These are phyloP conservation scores for Saccostrea cuccullata DNA, from an alignment of 1,140 invertebrate genomes.

Conservation along the genomic window DNA sequence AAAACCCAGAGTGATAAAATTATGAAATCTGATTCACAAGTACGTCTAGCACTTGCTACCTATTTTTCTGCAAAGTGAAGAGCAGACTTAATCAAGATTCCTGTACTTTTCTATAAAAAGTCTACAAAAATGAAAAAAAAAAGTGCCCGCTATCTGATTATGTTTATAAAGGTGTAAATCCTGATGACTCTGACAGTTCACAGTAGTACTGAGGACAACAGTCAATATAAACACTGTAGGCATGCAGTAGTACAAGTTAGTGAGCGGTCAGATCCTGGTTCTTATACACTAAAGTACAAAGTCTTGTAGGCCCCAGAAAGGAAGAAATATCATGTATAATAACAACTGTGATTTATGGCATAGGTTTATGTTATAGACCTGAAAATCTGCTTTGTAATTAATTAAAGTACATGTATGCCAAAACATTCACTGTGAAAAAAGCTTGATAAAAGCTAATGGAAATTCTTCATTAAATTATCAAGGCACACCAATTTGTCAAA, in stretches of 20 bases:
- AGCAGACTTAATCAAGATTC: too few relatives aligned
- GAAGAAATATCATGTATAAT: neutral
- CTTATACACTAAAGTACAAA: neutral
- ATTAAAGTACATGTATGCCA: conserved; percentile 6
- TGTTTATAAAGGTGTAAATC: too few relatives aligned
- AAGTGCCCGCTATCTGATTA: too few relatives aligned
- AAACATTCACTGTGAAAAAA: neutral
- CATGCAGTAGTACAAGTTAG: neutral
- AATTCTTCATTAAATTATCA: neutral
- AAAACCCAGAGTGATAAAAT: too few relatives aligned
- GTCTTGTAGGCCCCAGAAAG: neutral
- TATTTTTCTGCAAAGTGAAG: too few relatives aligned
- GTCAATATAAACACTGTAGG: neutral
- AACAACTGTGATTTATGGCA: neutral
- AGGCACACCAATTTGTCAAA: conserved; percentile 6
- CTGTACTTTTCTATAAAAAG: too few relatives aligned
- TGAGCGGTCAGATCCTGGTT: neutral
- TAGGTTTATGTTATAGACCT: neutral
- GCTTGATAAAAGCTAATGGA: conserved; percentile 28
- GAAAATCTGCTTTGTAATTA: conserved; percentile 5
- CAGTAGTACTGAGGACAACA: neutral
- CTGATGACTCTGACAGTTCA: too few relatives aligned
- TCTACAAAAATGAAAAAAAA: too few relatives aligned
- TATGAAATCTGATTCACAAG: too few relatives aligned
- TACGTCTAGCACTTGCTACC: too few relatives aligned